Evolutionary conservation across 2,113 vertebrate species (phyloP).

Genomic region (Ramphastos sulfuratus): DNA sequence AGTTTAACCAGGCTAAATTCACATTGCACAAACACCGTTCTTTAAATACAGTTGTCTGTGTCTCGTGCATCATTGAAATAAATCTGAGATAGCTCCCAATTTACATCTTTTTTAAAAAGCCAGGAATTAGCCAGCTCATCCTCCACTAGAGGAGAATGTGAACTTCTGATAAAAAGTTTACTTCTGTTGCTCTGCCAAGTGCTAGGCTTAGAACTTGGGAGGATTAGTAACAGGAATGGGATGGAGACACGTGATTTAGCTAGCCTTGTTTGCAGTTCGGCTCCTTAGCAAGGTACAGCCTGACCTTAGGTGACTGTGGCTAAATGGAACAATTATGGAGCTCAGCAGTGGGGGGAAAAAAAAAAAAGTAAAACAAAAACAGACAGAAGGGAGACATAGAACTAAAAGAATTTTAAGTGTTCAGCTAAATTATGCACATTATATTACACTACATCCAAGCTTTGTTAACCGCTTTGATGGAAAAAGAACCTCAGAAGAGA

Average conservation of each 20-base stretch:
- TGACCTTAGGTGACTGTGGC: constrained; percentile 72
- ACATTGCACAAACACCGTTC: background rate
- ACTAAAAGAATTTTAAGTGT: constrained; percentile 53
- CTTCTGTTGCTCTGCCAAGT: constrained; percentile 40
- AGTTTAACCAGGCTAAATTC: background rate
- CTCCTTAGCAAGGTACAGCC: constrained; percentile 66
- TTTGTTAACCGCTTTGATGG: constrained; percentile 11
- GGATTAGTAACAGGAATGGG: constrained; percentile 56
- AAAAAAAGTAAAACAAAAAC: constrained; percentile 34
- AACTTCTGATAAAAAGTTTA: constrained; percentile 39
- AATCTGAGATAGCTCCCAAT: background rate
- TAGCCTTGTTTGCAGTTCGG: constrained; percentile 50
- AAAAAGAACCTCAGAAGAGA: background rate
- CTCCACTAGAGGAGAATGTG: background rate
- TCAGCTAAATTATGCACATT: constrained; percentile 39
- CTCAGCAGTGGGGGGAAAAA: constrained; percentile 20
- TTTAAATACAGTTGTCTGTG: background rate
- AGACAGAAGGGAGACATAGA: constrained; percentile 47
- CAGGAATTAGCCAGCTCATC: constrained; percentile 13
- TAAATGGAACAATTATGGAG: constrained; percentile 55
- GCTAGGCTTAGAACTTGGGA: constrained; percentile 40
- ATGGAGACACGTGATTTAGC: constrained; percentile 42
- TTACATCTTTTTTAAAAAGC: background rate
- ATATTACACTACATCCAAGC: background rate
- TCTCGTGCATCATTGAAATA: background rate